Evolutionary conservation across 2,113 vertebrate species (phyloP).

Genomic region (Psittacus erithacus): DNA sequence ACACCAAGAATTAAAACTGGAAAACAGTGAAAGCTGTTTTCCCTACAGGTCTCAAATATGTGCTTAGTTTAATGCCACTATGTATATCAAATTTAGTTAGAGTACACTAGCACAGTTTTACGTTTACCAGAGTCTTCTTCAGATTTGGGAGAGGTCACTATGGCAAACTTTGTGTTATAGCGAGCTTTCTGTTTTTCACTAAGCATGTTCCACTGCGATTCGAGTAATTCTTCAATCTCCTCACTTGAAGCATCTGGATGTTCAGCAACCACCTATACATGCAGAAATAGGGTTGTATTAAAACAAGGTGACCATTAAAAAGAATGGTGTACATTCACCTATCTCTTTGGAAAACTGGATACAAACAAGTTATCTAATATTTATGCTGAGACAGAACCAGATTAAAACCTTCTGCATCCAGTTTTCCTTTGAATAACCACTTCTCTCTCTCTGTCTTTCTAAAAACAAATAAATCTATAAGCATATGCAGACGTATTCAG

Average conservation of each 20-base stretch:
- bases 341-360: background rate
- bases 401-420: background rate
- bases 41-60: constrained; percentile 51
- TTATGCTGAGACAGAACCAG: background rate
- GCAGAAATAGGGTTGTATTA: constrained; percentile 61
- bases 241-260: constrained; percentile 80
- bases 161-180: constrained; percentile 84
- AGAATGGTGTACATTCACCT: background rate
- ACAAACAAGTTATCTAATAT: background rate
- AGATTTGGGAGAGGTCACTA: constrained; percentile 72
- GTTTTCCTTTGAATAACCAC: background rate
- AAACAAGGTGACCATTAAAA: constrained; percentile 4
- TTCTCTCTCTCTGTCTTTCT: background rate
- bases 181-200: constrained; percentile 83
- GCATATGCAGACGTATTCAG: background rate
- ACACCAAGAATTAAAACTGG: constrained; percentile 54
- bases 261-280: constrained; percentile 77
- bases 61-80: constrained; percentile 48
- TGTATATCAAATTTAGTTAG: constrained; percentile 58
- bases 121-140: constrained; percentile 80
- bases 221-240: constrained; percentile 83
- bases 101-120: constrained; percentile 64
- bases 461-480: background rate
- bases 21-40: constrained; percentile 55
- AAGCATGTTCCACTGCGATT: constrained; percentile 82